These are phyloP conservation scores for Euzetes globulus DNA, from an alignment of 2,888 invertebrate species.

Conservation along the genomic window DNA sequence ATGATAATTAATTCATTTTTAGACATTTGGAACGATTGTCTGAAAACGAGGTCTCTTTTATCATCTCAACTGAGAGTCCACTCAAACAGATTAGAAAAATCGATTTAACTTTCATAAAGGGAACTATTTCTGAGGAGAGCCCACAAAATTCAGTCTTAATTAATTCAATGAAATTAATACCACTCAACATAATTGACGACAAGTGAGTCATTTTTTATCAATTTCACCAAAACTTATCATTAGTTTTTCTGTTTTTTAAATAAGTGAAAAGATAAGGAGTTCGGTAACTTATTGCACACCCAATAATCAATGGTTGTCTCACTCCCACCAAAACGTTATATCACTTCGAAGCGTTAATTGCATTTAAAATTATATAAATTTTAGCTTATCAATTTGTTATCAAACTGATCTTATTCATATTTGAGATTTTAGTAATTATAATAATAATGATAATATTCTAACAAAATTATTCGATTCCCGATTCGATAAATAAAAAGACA, in stretches of 20 bases:
- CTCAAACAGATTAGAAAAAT: not conserved
- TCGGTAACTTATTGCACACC: not conserved
- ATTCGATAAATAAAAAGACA: too few relatives aligned
- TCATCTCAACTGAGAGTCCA: not conserved
- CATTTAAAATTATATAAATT: too few relatives aligned
- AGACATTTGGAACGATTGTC: not conserved
- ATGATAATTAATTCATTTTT: not conserved
- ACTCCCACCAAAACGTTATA: not conserved
- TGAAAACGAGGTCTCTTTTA: not conserved
- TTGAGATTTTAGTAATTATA: too few relatives aligned
- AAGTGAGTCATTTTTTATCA: not conserved
- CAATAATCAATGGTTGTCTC: not conserved
- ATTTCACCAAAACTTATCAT: not conserved
- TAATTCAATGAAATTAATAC: not conserved
- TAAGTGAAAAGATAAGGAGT: not conserved
- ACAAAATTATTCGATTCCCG: too few relatives aligned
- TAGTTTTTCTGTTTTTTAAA: not conserved
- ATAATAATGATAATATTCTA: too few relatives aligned
- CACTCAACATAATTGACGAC: conserved; percentile 1
- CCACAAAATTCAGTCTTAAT: not conserved
- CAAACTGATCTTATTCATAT: too few relatives aligned
- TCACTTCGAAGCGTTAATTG: too few relatives aligned
- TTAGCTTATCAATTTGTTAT: too few relatives aligned
- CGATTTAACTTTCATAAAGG: not conserved
- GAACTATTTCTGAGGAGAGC: not conserved